Evolutionary conservation across 2,888 invertebrate species (phyloP).

Genomic region (Drosophila ochracea): DNA sequence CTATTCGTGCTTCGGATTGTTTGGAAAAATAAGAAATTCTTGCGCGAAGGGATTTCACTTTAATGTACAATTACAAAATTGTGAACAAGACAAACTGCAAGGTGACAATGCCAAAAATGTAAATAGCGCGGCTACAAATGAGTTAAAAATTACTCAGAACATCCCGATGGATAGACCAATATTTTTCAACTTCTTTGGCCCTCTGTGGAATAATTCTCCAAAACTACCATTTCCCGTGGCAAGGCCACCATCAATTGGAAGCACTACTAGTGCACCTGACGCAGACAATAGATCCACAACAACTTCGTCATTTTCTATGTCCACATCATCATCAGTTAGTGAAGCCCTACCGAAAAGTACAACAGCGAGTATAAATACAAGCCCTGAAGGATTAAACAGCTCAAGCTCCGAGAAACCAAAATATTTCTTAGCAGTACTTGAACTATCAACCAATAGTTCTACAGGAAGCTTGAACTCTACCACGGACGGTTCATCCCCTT

Average conservation of each 20-base stretch:
- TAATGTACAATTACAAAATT: slow-evolving; percentile 41
- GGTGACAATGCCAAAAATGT: not conserved
- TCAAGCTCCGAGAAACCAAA: not conserved
- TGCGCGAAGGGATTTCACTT: slow-evolving; percentile 58
- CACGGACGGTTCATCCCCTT: slow-evolving; percentile 1
- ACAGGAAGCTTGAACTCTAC: not conserved
- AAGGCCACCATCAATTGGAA: not conserved
- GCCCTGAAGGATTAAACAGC: not conserved
- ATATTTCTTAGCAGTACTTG: not conserved
- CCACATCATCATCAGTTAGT: not conserved
- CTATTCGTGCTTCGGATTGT: slow-evolving; percentile 55
- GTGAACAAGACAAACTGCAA: slow-evolving; percentile 10
- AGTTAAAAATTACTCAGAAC: slow-evolving; percentile 49
- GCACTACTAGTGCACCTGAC: not conserved
- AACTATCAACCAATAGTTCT: not conserved
- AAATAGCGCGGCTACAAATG: slow-evolving; percentile 1
- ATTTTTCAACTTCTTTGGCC: slow-evolving; percentile 56
- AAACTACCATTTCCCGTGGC: slow-evolving; percentile 12
- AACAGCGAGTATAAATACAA: not conserved
- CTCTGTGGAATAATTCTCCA: slow-evolving; percentile 36
- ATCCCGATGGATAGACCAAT: slow-evolving; percentile 54
- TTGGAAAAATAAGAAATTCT: slow-evolving; percentile 49
- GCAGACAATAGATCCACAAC: not conserved
- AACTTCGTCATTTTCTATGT: not conserved
- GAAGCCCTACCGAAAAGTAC: not conserved